phyloP scores from a whole-genome alignment of 92 coral and sea anemone genomes.

The Parazoanthus atlanticus region DNA sequence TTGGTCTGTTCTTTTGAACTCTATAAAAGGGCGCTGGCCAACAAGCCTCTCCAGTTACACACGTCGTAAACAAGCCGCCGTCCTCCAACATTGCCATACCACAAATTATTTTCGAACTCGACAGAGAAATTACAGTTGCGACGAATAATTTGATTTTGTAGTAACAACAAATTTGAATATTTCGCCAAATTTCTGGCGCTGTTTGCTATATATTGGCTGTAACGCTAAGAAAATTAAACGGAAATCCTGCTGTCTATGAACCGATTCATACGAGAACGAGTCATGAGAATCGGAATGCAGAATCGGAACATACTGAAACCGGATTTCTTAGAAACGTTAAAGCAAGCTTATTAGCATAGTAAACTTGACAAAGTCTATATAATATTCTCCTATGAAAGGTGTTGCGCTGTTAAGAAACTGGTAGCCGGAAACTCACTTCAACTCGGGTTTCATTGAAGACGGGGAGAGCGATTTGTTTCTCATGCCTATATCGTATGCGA shows the following conservation, averaged over 20 bases:
- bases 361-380: neutral
- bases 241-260: neutral
- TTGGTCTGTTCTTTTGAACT: neutral
- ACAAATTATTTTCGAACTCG: neutral
- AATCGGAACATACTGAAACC: neutral
- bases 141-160: neutral
- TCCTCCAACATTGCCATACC: neutral
- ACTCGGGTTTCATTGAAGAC: neutral
- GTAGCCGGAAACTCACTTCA: neutral
- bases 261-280: neutral
- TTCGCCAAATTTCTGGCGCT: neutral
- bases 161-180: neutral
- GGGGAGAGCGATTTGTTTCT: neutral
- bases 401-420: neutral
- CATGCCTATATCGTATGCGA: too few species aligned
- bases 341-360: neutral
- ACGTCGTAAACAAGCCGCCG: neutral
- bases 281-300: neutral
- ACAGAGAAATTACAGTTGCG: neutral
- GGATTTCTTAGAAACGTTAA: neutral
- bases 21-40: neutral
- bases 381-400: neutral
- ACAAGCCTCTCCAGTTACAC: neutral
- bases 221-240: neutral
- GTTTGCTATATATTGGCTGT: neutral